A percentile compares a stretch with the other conserved stretches of the same genome.
Conservation (phyloP, 2,888 invertebrate genomes). For the Drosophila neoperkinsi region DNA sequence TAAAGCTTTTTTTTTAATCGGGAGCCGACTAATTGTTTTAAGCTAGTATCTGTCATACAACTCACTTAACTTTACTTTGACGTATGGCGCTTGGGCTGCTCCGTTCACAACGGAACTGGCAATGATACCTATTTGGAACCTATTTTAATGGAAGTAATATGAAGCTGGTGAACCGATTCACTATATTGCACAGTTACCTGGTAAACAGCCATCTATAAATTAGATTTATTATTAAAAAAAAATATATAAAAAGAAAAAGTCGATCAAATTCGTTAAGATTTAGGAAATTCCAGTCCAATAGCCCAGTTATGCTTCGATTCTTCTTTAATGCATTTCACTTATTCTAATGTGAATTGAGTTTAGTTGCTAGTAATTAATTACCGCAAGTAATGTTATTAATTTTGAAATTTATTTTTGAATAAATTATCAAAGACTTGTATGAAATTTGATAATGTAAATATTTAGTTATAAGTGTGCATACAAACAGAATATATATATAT, state of each 20-base stretch:
- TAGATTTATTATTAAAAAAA: too few species aligned
- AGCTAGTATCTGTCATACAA: slow-evolving; percentile 34
- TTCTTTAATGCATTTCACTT: background rate
- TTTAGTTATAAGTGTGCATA: background rate
- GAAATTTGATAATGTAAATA: slow-evolving; percentile 6
- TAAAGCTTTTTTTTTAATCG: slow-evolving; percentile 22
- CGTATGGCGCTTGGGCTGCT: slow-evolving; percentile 69
- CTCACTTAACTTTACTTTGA: slow-evolving; percentile 56
- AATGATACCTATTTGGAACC: too few species aligned
- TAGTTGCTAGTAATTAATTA: background rate
- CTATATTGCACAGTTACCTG: too few species aligned
- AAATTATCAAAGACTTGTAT: background rate
- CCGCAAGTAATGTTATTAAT: background rate
- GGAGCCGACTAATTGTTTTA: slow-evolving; percentile 13
- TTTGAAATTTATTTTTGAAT: background rate
- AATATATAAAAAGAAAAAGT: background rate
- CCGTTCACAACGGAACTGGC: slow-evolving; percentile 50
- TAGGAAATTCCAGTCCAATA: background rate
- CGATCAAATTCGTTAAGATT: background rate
- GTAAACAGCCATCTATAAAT: too few species aligned
- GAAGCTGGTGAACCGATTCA: too few species aligned
- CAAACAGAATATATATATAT: background rate
- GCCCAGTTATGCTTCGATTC: background rate
- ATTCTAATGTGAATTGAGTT: background rate
- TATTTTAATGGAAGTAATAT: too few species aligned